phyloP scores from a whole-genome alignment of 2,113 vertebrate genomes.

The Ranitomeya imitator region DNA sequence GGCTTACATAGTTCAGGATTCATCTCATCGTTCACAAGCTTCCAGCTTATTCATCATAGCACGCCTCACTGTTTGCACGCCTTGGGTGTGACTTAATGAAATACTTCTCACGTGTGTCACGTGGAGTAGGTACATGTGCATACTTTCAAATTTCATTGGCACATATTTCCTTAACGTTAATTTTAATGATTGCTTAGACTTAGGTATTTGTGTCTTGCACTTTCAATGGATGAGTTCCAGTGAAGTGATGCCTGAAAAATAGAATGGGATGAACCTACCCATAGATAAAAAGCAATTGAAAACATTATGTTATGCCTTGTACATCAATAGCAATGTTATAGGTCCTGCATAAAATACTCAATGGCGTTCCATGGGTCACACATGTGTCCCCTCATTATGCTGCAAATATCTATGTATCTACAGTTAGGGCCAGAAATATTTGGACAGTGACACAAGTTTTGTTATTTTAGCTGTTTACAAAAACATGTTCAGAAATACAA shows the following conservation, averaged over 20 bases:
- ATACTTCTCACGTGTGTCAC: conserved; percentile 35
- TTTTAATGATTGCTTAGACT: background rate
- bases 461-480: no score
- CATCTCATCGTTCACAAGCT: background rate
- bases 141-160: conserved; percentile 19
- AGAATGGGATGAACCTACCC: background rate
- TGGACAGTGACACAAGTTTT: no score
- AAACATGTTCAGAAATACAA: no score
- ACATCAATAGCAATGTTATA: background rate
- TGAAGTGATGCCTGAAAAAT: background rate
- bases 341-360: background rate
- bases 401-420: no score
- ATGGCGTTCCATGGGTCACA: background rate
- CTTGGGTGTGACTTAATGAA: conserved; percentile 32
- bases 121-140: background rate
- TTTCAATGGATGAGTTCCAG: background rate
- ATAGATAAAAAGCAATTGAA: background rate
- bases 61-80: background rate
- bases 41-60: background rate
- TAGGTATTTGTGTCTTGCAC: background rate
- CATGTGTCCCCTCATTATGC: background rate
- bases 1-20: background rate
- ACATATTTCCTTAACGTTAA: background rate
- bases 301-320: background rate
- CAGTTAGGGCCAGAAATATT: no score